Base-by-base conservation (phyloP, 2,113 vertebrate species). In the Sphyrna mokarran region DNA sequence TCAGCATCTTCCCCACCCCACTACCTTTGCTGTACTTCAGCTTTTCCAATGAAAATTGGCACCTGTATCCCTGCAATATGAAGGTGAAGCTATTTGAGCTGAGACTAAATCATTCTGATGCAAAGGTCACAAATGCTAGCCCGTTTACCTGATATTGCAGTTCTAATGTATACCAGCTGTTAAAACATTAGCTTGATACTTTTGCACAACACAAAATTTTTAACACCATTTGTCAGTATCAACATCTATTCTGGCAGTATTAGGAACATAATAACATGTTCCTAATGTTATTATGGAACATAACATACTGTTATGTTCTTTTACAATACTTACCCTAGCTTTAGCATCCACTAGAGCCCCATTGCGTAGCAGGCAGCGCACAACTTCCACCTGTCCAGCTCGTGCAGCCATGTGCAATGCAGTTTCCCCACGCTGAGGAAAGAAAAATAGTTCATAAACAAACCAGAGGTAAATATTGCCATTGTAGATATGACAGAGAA, bases 321-420 rank as follows among this genome's bases (percentile, higher is more conserved):
- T 48, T 48, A 22, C 20, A 61, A 33, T 58, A 98, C 98, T 97
- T 97, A 99, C 99, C 98, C 99, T 98, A 95, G 99, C 99, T 97
- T 98, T 98, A 80, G 99, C 99, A 94, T 99, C 99, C 1, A 99
- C 99, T 48, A 99, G 97, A 0, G 99, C 99, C 87, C 99, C 99
- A 0, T 99, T 99, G 96, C 99, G 98, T 96, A 99, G 97, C 95
- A 99, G 98, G 97, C 99, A 99, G 23, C 99, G 97, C 96, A 99
- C 99, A 43, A 99, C 99, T 97, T 99, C 99, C 96, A 99, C 98
- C 97, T 99, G 99, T 48, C 99, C 99, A 0, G 99, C 99, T 33
- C 99, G 98, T 18, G 99, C 98, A 0, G 99, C 99, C 99, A 99
- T 99, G 97, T 99, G 99, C 48, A 99, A 90, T 0, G 99, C 98